Percentiles rank a stretch among this genome's conserved stretches.
phyloP scores from a whole-genome alignment of 2,113 vertebrate species.

The Gavia stellata region DNA sequence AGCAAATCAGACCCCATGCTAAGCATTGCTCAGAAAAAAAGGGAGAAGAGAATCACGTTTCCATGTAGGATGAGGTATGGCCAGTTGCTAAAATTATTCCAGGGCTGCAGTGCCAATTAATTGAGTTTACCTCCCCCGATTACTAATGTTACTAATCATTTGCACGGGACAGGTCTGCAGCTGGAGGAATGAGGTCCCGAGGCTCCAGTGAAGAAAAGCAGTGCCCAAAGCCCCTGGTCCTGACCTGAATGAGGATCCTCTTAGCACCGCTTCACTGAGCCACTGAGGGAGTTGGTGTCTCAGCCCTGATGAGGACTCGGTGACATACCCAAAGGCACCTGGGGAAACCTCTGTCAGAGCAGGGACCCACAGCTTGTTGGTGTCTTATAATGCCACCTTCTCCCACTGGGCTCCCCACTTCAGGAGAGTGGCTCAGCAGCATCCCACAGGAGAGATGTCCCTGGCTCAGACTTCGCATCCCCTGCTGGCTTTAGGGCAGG shows the following conservation, averaged over 20 bases:
- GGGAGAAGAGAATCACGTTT: neutral
- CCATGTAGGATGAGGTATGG: neutral
- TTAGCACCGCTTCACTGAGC: rapidly evolving
- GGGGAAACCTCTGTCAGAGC: neutral
- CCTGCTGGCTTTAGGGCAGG: neutral
- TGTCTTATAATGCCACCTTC: neutral
- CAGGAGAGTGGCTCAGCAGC: neutral
- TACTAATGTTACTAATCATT: neutral
- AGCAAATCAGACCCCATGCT: neutral
- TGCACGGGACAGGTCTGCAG: neutral
- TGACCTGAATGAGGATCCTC: neutral
- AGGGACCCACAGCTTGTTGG: neutral
- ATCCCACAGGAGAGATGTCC: neutral
- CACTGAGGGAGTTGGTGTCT: neutral
- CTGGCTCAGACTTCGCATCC: neutral
- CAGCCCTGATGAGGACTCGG: neutral
- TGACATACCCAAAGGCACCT: neutral
- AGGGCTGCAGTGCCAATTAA: neutral
- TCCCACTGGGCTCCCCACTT: neutral
- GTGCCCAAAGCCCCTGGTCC: neutral
- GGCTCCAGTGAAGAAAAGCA: neutral
- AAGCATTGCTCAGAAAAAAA: neutral
- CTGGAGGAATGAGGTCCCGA: neutral
- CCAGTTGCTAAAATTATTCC: neutral
- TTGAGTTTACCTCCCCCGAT: neutral